Evolutionary conservation across 2,888 invertebrate species (phyloP).

Genomic region (Pyrrhia umbra): DNA sequence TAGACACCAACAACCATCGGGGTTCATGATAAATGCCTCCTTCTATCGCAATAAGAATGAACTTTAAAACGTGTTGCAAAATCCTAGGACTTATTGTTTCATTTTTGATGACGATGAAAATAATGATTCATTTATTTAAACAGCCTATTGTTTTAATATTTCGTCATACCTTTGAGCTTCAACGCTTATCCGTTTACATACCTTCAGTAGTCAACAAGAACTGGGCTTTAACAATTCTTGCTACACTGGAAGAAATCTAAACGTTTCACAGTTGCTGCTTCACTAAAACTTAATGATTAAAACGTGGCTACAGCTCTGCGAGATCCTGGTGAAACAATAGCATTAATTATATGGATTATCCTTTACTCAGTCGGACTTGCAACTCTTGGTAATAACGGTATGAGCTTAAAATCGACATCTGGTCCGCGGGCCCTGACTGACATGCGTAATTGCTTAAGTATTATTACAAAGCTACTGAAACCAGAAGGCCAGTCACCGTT

Average conservation of each 20-base stretch:
- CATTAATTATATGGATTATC: conserved; percentile 77
- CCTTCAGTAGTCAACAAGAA: conserved; percentile 29
- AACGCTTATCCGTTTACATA: conserved; percentile 22
- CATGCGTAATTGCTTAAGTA: conserved; percentile 77
- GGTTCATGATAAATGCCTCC: neutral
- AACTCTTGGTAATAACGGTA: conserved; percentile 76
- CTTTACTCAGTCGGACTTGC: conserved; percentile 64
- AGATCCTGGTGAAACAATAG: conserved; percentile 71
- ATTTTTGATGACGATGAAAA: conserved; percentile 31
- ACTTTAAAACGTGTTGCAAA: conserved; percentile 18
- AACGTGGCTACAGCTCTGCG: conserved; percentile 53
- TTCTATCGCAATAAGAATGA: conserved; percentile 8
- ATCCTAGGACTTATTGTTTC: conserved; percentile 1
- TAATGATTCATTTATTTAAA: conserved; percentile 45
- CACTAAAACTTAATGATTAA: conserved; percentile 64
- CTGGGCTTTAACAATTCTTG: conserved; percentile 24
- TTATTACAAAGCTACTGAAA: conserved; percentile 84
- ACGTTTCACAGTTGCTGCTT: conserved; percentile 49
- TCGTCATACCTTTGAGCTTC: conserved; percentile 31
- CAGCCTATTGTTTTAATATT: conserved; percentile 48
- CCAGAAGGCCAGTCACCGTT: conserved; percentile 72
- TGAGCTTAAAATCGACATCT: conserved; percentile 77
- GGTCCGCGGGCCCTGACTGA: conserved; percentile 74
- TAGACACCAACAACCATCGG: neutral
- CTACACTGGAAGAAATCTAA: conserved; percentile 43